Conservation (phyloP, 2,888 invertebrate genomes). For the Drosophila bunnanda region DNA sequence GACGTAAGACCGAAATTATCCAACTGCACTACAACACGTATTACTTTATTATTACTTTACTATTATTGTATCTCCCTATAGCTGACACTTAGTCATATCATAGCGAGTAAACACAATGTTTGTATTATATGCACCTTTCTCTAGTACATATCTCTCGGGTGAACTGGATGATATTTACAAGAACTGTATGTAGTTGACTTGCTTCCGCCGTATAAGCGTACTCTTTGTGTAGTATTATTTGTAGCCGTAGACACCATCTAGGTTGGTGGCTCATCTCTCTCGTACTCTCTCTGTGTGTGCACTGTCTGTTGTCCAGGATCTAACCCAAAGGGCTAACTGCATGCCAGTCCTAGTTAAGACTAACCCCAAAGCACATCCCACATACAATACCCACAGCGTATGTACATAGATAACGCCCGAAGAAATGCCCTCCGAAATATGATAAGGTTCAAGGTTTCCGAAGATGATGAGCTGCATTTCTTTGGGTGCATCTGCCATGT, state of each 20-base stretch:
- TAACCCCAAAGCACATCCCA: background rate
- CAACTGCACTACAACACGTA: conserved; percentile 14
- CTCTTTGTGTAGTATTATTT: conserved; percentile 24
- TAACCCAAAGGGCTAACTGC: background rate
- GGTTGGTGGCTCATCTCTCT: background rate
- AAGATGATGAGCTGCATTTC: background rate
- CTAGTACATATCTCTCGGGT: conserved; percentile 57
- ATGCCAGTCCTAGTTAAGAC: conserved; percentile 5
- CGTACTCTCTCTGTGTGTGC: background rate
- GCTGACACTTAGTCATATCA: conserved; percentile 61
- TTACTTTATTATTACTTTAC: conserved; percentile 28
- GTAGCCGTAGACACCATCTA: conserved; percentile 16
- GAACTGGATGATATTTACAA: conserved; percentile 52
- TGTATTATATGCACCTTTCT: conserved; percentile 77
- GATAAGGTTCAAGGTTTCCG: background rate
- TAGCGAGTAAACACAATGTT: conserved; percentile 52
- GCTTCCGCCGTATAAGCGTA: conserved; percentile 29
- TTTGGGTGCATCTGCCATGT: conserved; percentile 9
- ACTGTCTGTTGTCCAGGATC: background rate
- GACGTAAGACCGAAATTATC: conserved; percentile 19
- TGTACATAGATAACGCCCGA: conserved; percentile 1
- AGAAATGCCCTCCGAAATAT: background rate
- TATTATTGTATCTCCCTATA: conserved; percentile 50
- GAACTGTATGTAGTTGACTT: conserved; percentile 45
- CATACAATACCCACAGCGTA: background rate